A percentile compares a stretch with the other conserved stretches of the same genome.
Conservation (phyloP, 2,888 invertebrate species). For the Brachyptera putata region DNA sequence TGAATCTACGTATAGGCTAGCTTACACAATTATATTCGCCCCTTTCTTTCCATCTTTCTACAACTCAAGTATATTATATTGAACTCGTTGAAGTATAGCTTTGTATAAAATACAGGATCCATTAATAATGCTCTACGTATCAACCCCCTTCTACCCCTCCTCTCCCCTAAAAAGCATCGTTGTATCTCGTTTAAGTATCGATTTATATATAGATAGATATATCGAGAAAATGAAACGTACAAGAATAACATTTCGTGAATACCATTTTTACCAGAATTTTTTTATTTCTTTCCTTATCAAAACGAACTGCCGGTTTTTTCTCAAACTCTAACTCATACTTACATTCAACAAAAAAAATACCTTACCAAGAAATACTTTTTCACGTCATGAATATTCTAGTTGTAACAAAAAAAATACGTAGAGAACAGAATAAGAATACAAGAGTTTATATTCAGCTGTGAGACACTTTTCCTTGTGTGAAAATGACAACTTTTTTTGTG, state of each 20-base stretch:
- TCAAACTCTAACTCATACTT: not conserved
- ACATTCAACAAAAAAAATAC: not conserved
- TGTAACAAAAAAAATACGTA: too few species aligned
- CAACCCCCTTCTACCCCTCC: not conserved
- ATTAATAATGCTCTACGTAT: slow-evolving; percentile 20
- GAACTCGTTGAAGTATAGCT: not conserved
- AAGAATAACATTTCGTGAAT: slow-evolving; percentile 15
- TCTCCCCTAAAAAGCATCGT: not conserved
- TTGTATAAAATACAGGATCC: slow-evolving; percentile 19
- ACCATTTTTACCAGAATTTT: not conserved
- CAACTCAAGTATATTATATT: not conserved
- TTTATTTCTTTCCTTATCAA: slow-evolving; percentile 14
- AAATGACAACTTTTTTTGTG: not conserved
- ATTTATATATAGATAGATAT: slow-evolving; percentile 26
- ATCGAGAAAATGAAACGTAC: slow-evolving; percentile 10
- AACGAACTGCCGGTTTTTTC: slow-evolving; percentile 7
- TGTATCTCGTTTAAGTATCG: slow-evolving; percentile 11
- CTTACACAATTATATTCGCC: too few species aligned
- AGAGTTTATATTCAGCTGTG: slow-evolving; percentile 1
- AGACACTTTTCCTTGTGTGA: not conserved
- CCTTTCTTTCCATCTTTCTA: not conserved
- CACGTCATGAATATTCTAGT: slow-evolving; percentile 13
- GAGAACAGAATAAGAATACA: not conserved
- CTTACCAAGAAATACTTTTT: not conserved
- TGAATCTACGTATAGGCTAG: too few species aligned